Conservation (phyloP, 2,797 vertebrate species). For the Cyprinodon diabolis region DNA sequence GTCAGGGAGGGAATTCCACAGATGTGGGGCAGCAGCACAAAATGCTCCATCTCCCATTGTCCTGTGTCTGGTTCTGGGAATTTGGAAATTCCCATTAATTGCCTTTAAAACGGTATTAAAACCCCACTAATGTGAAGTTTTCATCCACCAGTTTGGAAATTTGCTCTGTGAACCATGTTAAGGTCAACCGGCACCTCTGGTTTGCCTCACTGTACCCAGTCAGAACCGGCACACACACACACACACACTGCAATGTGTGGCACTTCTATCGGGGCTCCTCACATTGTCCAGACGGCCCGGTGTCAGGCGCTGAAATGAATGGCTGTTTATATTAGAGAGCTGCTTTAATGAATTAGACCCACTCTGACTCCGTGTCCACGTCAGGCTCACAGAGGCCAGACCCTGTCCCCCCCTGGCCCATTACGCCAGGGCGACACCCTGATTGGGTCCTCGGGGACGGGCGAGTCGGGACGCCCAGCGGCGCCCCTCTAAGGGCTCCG, state of each 20-base stretch:
- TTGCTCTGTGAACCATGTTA: constrained; percentile 61
- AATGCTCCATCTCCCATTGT: too few species aligned
- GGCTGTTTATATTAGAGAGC: constrained; percentile 99
- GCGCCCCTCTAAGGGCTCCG: constrained; percentile 89
- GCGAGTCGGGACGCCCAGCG: constrained; percentile 85
- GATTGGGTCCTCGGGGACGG: constrained; percentile 91
- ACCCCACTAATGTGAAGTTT: constrained; percentile 34
- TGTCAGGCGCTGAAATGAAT: constrained; percentile 97
- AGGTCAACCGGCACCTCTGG: constrained; percentile 66
- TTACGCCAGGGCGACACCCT: constrained; percentile 72
- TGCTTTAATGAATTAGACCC: constrained; percentile 99
- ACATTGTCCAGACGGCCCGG: constrained; percentile 96
- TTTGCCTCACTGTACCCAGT: constrained; percentile 71
- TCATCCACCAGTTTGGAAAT: constrained; percentile 26
- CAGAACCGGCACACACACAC: constrained; percentile 40
- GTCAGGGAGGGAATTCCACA: too few species aligned
- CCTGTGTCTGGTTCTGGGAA: too few species aligned
- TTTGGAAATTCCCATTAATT: too few species aligned
- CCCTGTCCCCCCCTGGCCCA: constrained; percentile 51
- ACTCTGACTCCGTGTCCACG: constrained; percentile 91
- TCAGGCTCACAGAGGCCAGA: constrained; percentile 92
- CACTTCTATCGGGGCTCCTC: constrained; percentile 82
- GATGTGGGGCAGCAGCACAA: too few species aligned
- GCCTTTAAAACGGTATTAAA: background rate
- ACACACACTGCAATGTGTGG: constrained; percentile 56